Evolutionary conservation across 2,888 invertebrate species (phyloP).

Genomic region (Meteorus cinctellus): DNA sequence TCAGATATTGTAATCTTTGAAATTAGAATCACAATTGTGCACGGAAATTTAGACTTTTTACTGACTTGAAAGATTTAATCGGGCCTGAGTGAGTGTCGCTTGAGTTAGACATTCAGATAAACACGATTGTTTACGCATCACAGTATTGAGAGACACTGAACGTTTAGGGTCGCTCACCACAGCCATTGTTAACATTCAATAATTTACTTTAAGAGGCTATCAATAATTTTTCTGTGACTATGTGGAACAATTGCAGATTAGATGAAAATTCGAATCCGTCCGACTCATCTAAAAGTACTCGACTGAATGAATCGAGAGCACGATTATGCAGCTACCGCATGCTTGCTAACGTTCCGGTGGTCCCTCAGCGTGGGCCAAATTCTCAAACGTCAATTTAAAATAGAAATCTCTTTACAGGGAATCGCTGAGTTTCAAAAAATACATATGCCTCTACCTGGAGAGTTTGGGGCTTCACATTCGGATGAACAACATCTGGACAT

Average conservation of each 20-base stretch:
- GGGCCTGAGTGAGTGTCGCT: slow-evolving; percentile 68
- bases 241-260: neutral
- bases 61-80: slow-evolving; percentile 69
- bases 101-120: slow-evolving; percentile 69
- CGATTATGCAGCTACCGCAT: slow-evolving; percentile 5
- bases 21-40: neutral
- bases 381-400: slow-evolving; percentile 40
- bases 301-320: slow-evolving; percentile 47
- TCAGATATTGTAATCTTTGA: neutral
- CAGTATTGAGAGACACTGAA: slow-evolving; percentile 60
- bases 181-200: slow-evolving; percentile 56
- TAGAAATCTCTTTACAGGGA: neutral
- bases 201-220: neutral
- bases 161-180: slow-evolving; percentile 62
- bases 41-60: slow-evolving; percentile 42
- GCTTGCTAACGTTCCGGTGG: slow-evolving; percentile 50
- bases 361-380: slow-evolving; percentile 61
- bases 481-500: slow-evolving; percentile 61
- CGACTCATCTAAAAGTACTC: slow-evolving; percentile 46
- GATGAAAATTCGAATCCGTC: slow-evolving; percentile 29
- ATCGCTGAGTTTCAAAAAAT: neutral
- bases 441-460: slow-evolving; percentile 58
- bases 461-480: slow-evolving; percentile 56
- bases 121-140: slow-evolving; percentile 63
- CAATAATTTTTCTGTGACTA: neutral